A percentile compares a stretch with the other conserved stretches of the same genome.
phyloP scores from a whole-genome alignment of 1,140 invertebrate species.

The Ephestia elutella region DNA sequence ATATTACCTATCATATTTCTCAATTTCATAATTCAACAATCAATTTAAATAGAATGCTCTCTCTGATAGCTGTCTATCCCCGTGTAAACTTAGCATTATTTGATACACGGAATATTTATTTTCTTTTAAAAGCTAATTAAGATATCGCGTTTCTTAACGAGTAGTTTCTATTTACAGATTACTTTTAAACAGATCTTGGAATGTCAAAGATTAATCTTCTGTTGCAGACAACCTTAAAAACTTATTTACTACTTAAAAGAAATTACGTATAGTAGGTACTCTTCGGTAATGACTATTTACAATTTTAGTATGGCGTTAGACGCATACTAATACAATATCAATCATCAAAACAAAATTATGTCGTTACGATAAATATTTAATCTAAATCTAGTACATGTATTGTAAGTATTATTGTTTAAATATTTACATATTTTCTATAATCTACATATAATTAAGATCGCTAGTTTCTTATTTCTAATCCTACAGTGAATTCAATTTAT shows the following conservation, averaged over 20 bases:
- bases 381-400: not conserved
- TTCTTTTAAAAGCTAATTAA: not conserved
- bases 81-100: too few species aligned
- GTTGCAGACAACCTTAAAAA: not conserved
- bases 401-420: slow-evolving; percentile 7
- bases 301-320: not conserved
- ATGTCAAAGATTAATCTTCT: not conserved
- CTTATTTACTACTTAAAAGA: not conserved
- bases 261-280: slow-evolving; percentile 1
- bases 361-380: not conserved
- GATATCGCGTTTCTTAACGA: not conserved
- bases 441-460: slow-evolving; percentile 3
- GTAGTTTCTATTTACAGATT: not conserved
- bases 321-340: not conserved
- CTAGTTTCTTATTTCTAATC: not conserved
- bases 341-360: not conserved
- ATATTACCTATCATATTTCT: too few species aligned
- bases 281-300: not conserved
- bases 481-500: not conserved
- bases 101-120: not conserved
- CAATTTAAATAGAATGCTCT: too few species aligned
- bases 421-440: slow-evolving; percentile 9
- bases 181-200: not conserved
- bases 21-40: too few species aligned
- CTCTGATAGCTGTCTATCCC: too few species aligned